Evolutionary conservation across 2,888 invertebrate genomes (phyloP).

Genomic region (Nematopogon swammerdamellus): DNA sequence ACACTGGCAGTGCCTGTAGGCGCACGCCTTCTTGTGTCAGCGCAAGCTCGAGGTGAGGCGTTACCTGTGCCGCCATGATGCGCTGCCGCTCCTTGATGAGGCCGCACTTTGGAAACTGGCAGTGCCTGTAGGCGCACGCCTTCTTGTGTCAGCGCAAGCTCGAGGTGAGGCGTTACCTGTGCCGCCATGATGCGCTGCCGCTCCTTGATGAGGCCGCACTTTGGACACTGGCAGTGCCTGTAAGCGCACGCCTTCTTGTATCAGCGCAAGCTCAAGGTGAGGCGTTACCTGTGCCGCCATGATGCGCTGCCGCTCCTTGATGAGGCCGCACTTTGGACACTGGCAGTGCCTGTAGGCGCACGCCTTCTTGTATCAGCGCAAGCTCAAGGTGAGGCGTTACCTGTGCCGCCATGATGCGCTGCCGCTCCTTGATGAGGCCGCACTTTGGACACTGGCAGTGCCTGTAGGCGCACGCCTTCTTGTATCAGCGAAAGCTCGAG

Average conservation of each 20-base stretch:
- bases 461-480: conserved; percentile 89
- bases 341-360: no score
- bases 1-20: no score
- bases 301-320: conserved; percentile 91
- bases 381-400: conserved; percentile 81
- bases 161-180: no score
- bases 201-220: conserved; percentile 83
- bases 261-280: conserved; percentile 82
- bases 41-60: no score
- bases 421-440: conserved; percentile 90
- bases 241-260: conserved; percentile 84
- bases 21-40: no score
- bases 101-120: no score
- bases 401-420: conserved; percentile 97
- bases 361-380: no score
- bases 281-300: conserved; percentile 97
- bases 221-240: conserved; percentile 75
- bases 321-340: conserved; percentile 91
- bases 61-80: no score
- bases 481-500: conserved; percentile 87
- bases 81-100: no score
- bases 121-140: no score
- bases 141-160: no score
- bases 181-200: no score
- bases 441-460: conserved; percentile 93